These are phyloP conservation scores for Lithophane leautieri DNA, from an alignment of 2,888 invertebrate species.

Conservation along the genomic window DNA sequence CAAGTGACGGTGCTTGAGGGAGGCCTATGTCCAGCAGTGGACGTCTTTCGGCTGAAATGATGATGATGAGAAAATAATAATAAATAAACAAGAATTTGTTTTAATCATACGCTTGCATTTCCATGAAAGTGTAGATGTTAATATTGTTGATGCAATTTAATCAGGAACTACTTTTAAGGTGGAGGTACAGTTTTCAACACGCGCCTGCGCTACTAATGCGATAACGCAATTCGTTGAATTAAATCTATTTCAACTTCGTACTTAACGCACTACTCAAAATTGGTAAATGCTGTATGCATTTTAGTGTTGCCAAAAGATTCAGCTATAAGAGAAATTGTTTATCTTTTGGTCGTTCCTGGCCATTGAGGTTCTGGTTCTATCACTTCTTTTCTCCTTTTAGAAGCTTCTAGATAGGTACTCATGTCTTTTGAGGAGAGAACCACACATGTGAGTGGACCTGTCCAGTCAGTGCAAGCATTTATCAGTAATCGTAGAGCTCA, in stretches of 20 bases:
- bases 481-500: too few relatives aligned
- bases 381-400: background rate
- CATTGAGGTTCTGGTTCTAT: background rate
- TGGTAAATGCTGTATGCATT: background rate
- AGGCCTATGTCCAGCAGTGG: too few relatives aligned
- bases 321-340: background rate
- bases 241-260: conserved; percentile 1
- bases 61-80: background rate
- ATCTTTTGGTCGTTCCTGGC: background rate
- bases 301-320: conserved; percentile 6
- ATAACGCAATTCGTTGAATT: conserved; percentile 21
- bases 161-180: conserved; percentile 46
- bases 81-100: conserved; percentile 9
- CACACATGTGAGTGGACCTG: too few relatives aligned
- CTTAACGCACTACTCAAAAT: background rate
- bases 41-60: too few relatives aligned
- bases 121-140: conserved; percentile 33
- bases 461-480: too few relatives aligned
- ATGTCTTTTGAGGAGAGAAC: background rate
- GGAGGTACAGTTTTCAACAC: conserved; percentile 16
- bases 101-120: conserved; percentile 18
- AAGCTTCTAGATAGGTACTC: background rate
- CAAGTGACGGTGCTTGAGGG: too few relatives aligned
- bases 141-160: conserved; percentile 28
- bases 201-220: conserved; percentile 1